phyloP scores from a whole-genome alignment of 2,113 vertebrate species.

The Psophia crepitans region DNA sequence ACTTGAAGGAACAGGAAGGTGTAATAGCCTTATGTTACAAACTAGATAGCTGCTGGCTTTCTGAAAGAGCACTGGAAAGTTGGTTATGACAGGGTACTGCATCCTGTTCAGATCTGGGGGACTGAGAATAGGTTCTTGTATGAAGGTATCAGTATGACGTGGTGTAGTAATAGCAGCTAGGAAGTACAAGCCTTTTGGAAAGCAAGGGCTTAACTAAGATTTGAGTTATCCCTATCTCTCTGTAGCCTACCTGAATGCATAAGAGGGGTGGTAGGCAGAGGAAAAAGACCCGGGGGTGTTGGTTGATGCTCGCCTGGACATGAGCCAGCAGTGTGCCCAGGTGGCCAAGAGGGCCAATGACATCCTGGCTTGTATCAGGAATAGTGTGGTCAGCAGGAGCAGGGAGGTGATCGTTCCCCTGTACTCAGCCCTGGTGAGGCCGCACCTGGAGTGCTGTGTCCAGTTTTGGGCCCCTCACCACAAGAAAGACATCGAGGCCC shows the following conservation, averaged over 20 bases:
- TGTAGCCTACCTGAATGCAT: background rate
- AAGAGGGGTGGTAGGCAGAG: background rate
- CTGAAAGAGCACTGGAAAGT: background rate
- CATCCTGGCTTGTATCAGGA: too few relatives aligned
- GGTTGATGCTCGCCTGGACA: too few relatives aligned
- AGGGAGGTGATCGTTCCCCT: too few relatives aligned
- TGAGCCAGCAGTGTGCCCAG: too few relatives aligned
- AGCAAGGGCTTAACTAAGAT: background rate
- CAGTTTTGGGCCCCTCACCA: too few relatives aligned
- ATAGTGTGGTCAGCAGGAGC: too few relatives aligned
- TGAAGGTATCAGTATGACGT: background rate
- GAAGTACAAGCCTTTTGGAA: background rate
- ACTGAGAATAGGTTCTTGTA: background rate
- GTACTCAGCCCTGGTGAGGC: too few relatives aligned
- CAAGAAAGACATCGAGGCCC: too few relatives aligned
- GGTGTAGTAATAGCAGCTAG: background rate
- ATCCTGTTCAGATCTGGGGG: background rate
- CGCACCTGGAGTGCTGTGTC: too few relatives aligned
- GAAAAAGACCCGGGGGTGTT: too few relatives aligned
- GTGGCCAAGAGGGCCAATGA: too few relatives aligned
- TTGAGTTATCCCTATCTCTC: background rate
- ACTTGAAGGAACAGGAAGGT: background rate
- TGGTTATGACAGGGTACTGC: background rate
- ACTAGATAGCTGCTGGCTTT: background rate
- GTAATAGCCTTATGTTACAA: fast-evolving